phyloP scores from a whole-genome alignment of 2,888 invertebrate species.

The Leptopilina myrica region DNA sequence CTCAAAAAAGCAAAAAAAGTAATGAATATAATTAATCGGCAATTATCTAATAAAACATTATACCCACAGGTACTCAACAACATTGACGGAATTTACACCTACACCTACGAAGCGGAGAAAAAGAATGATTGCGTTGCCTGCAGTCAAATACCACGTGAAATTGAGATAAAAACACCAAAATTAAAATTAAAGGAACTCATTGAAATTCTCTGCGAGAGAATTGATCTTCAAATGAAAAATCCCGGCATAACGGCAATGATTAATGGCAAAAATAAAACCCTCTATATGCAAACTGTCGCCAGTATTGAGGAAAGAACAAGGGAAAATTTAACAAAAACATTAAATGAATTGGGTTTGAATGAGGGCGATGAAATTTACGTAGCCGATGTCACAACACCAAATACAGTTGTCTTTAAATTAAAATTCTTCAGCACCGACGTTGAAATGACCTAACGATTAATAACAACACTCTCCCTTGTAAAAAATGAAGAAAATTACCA shows the following conservation, averaged over 20 bases:
- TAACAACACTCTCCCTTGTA: not conserved
- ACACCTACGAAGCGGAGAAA: slow-evolving; percentile 94
- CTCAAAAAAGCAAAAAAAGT: too few relatives aligned
- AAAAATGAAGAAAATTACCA: not conserved
- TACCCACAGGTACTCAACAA: slow-evolving; percentile 84
- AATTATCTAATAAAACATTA: not conserved
- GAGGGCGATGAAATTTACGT: slow-evolving; percentile 93
- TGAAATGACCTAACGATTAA: slow-evolving; percentile 59
- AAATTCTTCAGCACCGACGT: slow-evolving; percentile 78
- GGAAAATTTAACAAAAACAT: slow-evolving; percentile 90
- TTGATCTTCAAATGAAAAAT: slow-evolving; percentile 92
- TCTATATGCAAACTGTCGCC: slow-evolving; percentile 94
- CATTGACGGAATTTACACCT: slow-evolving; percentile 96
- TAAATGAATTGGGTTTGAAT: slow-evolving; percentile 89
- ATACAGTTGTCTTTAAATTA: slow-evolving; percentile 86
- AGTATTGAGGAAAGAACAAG: slow-evolving; percentile 94
- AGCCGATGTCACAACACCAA: slow-evolving; percentile 94
- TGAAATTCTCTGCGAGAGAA: slow-evolving; percentile 86
- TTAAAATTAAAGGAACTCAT: slow-evolving; percentile 90
- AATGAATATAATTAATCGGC: too few relatives aligned
- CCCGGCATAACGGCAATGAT: slow-evolving; percentile 91
- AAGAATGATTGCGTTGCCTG: slow-evolving; percentile 93
- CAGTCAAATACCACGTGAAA: slow-evolving; percentile 83
- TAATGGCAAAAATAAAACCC: slow-evolving; percentile 91
- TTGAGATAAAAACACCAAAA: slow-evolving; percentile 80